Evolutionary conservation across 2,888 invertebrate species (phyloP).

Genomic region (Tenthredo distinguenda): DNA sequence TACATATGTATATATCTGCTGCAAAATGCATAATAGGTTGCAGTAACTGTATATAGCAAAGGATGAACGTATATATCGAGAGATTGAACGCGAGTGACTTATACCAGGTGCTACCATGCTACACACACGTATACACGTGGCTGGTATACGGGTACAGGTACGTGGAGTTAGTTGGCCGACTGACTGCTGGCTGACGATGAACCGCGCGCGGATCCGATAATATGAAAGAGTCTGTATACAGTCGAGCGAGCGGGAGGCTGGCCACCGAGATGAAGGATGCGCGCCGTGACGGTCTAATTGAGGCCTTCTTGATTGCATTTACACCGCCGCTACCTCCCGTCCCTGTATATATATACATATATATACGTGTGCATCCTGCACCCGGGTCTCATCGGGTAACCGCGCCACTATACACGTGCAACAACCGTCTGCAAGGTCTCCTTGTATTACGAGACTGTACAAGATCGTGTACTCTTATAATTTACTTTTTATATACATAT

Average conservation of each 20-base stretch:
- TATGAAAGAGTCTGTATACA: slow-evolving; percentile 44
- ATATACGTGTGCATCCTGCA: slow-evolving; percentile 8
- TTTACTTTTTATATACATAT: not conserved
- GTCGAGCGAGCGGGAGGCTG: slow-evolving; percentile 57
- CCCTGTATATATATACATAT: not conserved
- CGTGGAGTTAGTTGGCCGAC: not conserved
- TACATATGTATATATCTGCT: not conserved
- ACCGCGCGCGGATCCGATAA: slow-evolving; percentile 16
- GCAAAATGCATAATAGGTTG: not conserved
- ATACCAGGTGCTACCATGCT: not conserved
- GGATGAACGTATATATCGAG: not conserved
- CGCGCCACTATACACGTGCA: slow-evolving; percentile 18
- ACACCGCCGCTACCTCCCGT: slow-evolving; percentile 72
- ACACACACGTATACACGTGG: not conserved
- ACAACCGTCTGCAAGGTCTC: slow-evolving; percentile 30
- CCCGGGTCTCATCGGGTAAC: slow-evolving; percentile 25
- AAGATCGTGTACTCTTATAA: not conserved
- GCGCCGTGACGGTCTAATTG: slow-evolving; percentile 76
- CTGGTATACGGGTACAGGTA: not conserved
- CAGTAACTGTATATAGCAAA: not conserved
- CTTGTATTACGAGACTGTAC: not conserved
- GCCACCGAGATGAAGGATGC: slow-evolving; percentile 72
- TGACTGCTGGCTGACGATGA: slow-evolving; percentile 19
- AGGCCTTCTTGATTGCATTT: slow-evolving; percentile 76
- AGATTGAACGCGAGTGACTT: not conserved